Evolutionary conservation across 2,113 vertebrate species (phyloP).

Genomic region (Triplophysa siluroides): DNA sequence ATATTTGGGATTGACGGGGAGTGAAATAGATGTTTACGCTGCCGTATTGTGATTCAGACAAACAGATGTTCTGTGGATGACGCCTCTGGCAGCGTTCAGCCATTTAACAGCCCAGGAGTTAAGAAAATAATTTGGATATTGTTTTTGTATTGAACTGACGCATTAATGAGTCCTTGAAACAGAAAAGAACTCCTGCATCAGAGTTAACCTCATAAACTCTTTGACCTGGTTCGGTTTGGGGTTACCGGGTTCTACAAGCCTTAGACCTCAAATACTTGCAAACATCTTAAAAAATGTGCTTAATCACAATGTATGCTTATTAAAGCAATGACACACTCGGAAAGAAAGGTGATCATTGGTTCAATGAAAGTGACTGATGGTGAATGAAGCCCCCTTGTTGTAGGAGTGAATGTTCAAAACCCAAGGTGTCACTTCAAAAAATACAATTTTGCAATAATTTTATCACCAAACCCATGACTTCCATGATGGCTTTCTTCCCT

Average conservation of each 20-base stretch:
- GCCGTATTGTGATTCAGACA: conserved; percentile 34
- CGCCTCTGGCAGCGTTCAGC: conserved; percentile 33
- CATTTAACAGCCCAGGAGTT: conserved; percentile 38
- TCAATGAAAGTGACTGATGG: conserved; percentile 40
- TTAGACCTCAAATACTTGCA: conserved; percentile 5
- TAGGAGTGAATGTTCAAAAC: neutral
- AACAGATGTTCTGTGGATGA: conserved; percentile 17
- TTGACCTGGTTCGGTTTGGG: neutral
- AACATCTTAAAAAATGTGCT: conserved; percentile 22
- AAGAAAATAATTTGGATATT: conserved; percentile 26
- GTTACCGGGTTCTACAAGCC: neutral
- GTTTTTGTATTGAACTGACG: neutral
- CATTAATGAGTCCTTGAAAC: conserved; percentile 14
- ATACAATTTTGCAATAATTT: too few relatives aligned
- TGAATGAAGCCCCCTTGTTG: conserved; percentile 22
- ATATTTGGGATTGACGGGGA: conserved; percentile 18
- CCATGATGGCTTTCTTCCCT: too few relatives aligned
- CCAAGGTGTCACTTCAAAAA: neutral
- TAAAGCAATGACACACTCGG: conserved; percentile 30
- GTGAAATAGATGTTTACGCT: conserved; percentile 34
- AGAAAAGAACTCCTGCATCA: neutral
- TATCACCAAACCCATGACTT: too few relatives aligned
- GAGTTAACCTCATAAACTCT: neutral
- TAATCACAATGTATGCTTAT: conserved; percentile 23
- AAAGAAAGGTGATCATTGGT: conserved; percentile 12